These are phyloP conservation scores for Xestia sexstrigata DNA, from an alignment of 2,888 invertebrate species.

Conservation along the genomic window DNA sequence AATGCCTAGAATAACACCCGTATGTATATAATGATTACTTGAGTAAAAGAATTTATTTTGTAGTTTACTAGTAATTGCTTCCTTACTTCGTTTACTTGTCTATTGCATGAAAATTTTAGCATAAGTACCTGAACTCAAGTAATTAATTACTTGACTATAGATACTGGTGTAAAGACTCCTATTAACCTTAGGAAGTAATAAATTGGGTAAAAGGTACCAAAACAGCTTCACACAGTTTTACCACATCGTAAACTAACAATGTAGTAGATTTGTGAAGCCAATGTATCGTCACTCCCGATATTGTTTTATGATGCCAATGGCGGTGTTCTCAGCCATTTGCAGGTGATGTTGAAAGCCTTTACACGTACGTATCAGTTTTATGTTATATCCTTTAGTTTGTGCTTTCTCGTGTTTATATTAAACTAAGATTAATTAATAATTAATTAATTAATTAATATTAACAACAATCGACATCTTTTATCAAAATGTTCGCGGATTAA, in stretches of 20 bases:
- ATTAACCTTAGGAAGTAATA: background rate
- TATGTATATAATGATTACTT: too few species aligned
- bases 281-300: slow-evolving; percentile 12
- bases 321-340: slow-evolving; percentile 12
- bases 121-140: too few species aligned
- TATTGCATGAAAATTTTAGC: too few species aligned
- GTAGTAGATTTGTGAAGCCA: slow-evolving; percentile 29
- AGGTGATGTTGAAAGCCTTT: slow-evolving; percentile 47
- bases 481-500: too few species aligned
- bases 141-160: too few species aligned
- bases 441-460: too few species aligned
- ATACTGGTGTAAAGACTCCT: background rate
- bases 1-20: too few species aligned
- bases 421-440: too few species aligned
- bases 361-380: slow-evolving; percentile 18
- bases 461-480: too few species aligned
- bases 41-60: too few species aligned
- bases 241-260: slow-evolving; percentile 45
- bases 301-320: slow-evolving; percentile 41
- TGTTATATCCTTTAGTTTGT: slow-evolving; percentile 4
- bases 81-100: too few species aligned
- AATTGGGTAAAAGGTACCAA: slow-evolving; percentile 1
- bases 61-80: too few species aligned
- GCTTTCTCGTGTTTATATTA: slow-evolving; percentile 7
- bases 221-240: slow-evolving; percentile 5